These are phyloP conservation scores for Oryzias dopingdopingensis DNA, from an alignment of 2,797 vertebrate genomes.

Conservation along the genomic window DNA sequence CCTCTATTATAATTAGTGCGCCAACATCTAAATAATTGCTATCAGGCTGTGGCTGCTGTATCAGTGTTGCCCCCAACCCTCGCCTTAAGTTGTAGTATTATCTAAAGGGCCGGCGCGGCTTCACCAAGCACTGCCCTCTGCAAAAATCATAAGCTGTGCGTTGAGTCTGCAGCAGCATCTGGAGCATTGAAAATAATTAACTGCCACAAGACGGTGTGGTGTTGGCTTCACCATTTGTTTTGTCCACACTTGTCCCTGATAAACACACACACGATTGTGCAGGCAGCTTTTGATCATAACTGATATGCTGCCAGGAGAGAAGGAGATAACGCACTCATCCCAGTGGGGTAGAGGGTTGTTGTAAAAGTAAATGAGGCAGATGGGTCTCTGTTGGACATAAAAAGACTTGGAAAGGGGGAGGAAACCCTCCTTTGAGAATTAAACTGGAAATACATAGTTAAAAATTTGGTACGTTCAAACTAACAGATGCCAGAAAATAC, in stretches of 20 bases:
- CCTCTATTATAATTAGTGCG: constrained; percentile 74
- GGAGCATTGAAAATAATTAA: constrained; percentile 64
- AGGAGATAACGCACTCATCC: constrained; percentile 53
- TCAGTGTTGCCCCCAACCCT: constrained; percentile 48
- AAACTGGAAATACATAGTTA: constrained; percentile 29
- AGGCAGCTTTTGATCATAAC: constrained; percentile 61
- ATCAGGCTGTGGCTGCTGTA: constrained; percentile 61
- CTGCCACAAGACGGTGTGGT: constrained; percentile 53
- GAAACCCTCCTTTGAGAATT: constrained; percentile 49
- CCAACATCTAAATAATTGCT: constrained; percentile 75
- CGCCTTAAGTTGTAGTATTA: constrained; percentile 52
- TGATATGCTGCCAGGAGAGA: constrained; percentile 56
- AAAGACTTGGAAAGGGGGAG: background rate
- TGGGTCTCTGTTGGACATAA: constrained; percentile 49
- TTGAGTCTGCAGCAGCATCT: constrained; percentile 58
- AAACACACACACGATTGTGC: constrained; percentile 25
- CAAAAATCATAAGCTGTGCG: constrained; percentile 52
- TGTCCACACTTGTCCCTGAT: constrained; percentile 56
- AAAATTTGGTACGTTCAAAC: constrained; percentile 40
- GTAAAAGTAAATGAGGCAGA: constrained; percentile 72
- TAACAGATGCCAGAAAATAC: constrained; percentile 1
- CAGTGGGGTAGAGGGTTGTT: constrained; percentile 48
- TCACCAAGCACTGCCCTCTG: constrained; percentile 52
- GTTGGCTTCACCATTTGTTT: constrained; percentile 61
- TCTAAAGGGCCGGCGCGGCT: constrained; percentile 59